These are phyloP conservation scores for Rostratula benghalensis DNA, from an alignment of 2,113 vertebrate species.

Conservation along the genomic window DNA sequence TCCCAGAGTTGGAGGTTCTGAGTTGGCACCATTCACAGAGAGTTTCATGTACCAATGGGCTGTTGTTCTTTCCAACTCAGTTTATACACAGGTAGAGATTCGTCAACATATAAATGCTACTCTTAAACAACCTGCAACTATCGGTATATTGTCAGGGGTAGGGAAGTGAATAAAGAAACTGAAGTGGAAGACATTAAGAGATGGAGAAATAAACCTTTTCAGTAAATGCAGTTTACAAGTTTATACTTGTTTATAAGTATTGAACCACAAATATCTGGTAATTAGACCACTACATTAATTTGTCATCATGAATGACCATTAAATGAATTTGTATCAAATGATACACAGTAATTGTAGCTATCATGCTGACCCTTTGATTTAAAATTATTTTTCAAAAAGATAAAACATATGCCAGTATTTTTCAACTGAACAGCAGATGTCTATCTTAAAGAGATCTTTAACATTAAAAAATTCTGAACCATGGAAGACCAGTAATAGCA, in stretches of 20 bases:
- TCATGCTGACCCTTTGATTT: neutral
- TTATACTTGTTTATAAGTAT: neutral
- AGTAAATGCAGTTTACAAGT: neutral
- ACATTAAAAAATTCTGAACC: neutral
- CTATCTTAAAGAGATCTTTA: neutral
- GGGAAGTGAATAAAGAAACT: neutral
- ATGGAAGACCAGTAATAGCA: neutral
- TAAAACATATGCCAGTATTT: neutral
- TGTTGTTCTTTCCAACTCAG: neutral
- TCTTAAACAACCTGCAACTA: neutral
- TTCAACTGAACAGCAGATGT: neutral
- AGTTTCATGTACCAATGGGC: neutral
- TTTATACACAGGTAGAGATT: neutral
- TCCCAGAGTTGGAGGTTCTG: conserved; percentile 11
- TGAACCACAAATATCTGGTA: neutral
- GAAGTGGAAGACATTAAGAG: neutral
- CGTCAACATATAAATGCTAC: neutral
- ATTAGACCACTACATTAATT: neutral
- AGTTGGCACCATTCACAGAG: neutral
- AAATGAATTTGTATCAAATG: neutral
- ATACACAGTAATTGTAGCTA: neutral
- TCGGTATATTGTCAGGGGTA: neutral
- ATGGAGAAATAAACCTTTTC: neutral
- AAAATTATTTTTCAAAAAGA: neutral
- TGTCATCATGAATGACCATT: neutral